These are phyloP conservation scores for Microtus montanus DNA, from an alignment of 2,113 vertebrate genomes.

Conservation along the genomic window DNA sequence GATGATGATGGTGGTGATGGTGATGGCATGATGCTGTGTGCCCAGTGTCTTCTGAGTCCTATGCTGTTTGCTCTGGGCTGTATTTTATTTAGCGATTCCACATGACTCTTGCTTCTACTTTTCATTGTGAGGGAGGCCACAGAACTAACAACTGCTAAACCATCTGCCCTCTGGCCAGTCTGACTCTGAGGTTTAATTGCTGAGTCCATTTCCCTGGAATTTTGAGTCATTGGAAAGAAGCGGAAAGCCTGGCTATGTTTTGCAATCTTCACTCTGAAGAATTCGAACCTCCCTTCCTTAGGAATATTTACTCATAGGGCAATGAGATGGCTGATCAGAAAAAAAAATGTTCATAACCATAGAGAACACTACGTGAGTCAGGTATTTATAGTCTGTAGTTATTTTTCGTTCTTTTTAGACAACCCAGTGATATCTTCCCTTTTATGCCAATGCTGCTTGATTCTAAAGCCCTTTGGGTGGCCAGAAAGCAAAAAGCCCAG, in stretches of 20 bases:
- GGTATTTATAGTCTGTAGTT: background rate
- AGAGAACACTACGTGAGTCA: background rate
- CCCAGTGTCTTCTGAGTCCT: background rate
- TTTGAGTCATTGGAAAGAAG: background rate
- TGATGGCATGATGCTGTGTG: background rate
- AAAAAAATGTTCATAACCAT: background rate
- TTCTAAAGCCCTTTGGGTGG: constrained; percentile 29
- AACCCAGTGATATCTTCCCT: background rate
- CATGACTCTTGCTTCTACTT: background rate
- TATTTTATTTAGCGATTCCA: constrained; percentile 14
- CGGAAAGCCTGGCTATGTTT: background rate
- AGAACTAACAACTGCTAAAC: background rate
- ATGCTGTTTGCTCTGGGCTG: background rate
- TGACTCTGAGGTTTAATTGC: background rate
- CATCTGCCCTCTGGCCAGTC: background rate
- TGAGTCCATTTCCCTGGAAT: background rate
- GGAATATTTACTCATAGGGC: background rate
- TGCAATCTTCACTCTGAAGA: background rate
- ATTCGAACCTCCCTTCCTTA: background rate
- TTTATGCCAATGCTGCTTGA: constrained; percentile 10
- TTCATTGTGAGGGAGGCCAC: background rate
- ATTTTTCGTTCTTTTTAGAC: background rate
- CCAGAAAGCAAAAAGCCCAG: background rate
- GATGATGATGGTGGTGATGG: background rate
- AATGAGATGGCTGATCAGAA: background rate